phyloP scores from a whole-genome alignment of 2,797 vertebrate species.

The Tangara arthus region DNA sequence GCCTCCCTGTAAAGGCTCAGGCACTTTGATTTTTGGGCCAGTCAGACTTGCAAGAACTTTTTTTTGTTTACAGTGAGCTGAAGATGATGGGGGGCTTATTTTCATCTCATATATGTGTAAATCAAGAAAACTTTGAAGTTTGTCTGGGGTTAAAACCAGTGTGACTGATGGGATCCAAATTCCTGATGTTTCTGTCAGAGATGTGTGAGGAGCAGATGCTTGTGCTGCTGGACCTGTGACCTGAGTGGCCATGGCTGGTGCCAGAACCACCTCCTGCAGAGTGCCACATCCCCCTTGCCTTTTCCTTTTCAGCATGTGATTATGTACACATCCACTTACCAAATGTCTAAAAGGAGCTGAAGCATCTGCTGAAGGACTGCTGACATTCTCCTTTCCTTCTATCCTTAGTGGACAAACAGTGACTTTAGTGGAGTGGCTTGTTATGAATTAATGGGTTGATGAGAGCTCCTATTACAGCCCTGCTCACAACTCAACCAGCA shows the following conservation, averaged over 20 bases:
- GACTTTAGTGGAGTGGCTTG: background rate
- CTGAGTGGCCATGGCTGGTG: background rate
- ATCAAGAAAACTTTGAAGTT: background rate
- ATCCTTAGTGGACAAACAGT: background rate
- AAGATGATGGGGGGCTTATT: background rate
- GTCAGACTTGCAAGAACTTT: background rate
- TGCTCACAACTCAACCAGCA: background rate
- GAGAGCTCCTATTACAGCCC: background rate
- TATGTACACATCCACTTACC: background rate
- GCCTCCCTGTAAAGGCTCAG: background rate
- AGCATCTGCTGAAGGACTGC: background rate
- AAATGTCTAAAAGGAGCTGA: background rate
- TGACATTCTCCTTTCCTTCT: background rate
- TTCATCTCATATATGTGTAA: background rate
- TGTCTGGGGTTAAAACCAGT: background rate
- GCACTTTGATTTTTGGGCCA: constrained; percentile 17
- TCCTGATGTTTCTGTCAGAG: background rate
- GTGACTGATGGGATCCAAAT: background rate
- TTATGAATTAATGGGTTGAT: background rate
- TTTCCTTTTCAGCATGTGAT: background rate
- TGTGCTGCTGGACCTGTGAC: background rate
- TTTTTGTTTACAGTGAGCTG: background rate
- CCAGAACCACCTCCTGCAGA: background rate
- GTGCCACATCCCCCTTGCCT: background rate
- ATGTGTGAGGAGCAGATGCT: background rate